Base-by-base conservation (phyloP, 1,140 invertebrate genomes). In the Caenorhabditis tropicalis region DNA sequence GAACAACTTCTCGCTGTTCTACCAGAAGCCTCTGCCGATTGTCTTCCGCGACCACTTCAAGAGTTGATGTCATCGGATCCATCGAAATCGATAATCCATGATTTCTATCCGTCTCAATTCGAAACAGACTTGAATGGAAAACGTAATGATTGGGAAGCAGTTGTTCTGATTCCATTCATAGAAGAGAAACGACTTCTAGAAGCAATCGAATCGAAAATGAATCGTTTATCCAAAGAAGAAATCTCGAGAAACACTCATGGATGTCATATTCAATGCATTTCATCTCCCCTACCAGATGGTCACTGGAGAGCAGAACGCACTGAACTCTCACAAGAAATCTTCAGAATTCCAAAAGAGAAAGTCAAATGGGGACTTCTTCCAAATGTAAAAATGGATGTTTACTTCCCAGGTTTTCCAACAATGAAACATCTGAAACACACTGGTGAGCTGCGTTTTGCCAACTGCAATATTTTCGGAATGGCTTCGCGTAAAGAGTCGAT, bases 101-200 rank as follows among this genome's bases (percentile, higher is more conserved):
- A 96, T 85, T 99, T 95, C 91, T 99, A 97, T 92, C 97, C 97
- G 0, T 89, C 93, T 24, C 93, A 97, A 27, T 98, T 99, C 91
- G 93, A 95, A 88, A 96, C 95, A 0, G 93, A 93, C 88, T 89
- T 93, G 16, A 94, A 99, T 93, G 96, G 96, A 0, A 99, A 99
- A 90, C 94, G 94, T 88, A 95, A 98, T 88, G 96, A 98, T 84
- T 99, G 97, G 97, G 97, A 99, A 92, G 97, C 97, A 29, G 95
- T 99, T 0, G 96, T 98, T 9, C 92, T 98, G 0, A 96, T 99
- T 89, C 97, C 97, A 0, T 98, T 99, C 88, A 98, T 99, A 88
- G 94, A 98, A 87, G 96, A 98, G 93, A 91, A 92, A 49, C 92
- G 93, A 70, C 92, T 96, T 58, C 89, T 96, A 39, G 91, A 93